A percentile compares a stretch with the other conserved stretches of the same genome.
These are phyloP conservation scores for Nesometra sesokonis DNA, from an alignment of 35 echinoderm and acorn worm species.

Conservation along the genomic window DNA sequence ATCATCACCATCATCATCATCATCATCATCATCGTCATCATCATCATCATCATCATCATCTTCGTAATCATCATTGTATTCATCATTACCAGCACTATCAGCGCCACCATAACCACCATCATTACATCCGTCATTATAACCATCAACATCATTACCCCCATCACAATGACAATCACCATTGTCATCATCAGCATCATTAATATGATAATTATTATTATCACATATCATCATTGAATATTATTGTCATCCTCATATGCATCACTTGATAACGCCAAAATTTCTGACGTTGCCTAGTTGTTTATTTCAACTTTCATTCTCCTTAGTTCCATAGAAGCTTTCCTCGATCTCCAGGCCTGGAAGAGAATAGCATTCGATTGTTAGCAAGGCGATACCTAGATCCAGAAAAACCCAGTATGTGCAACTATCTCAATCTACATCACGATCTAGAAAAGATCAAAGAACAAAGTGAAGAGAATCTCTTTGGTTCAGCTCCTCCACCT, in stretches of 20 bases:
- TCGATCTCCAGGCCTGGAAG: constrained; percentile 53
- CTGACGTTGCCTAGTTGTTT: background rate
- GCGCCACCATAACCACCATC: no score
- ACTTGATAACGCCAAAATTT: background rate
- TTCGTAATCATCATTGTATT: no score
- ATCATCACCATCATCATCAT: no score
- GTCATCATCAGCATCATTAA: no score
- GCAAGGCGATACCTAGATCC: constrained; percentile 64
- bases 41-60: no score
- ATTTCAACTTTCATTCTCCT: background rate
- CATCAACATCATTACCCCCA: no score
- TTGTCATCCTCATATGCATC: background rate
- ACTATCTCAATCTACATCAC: constrained; percentile 93
- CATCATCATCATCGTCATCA: no score
- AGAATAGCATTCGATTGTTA: constrained; percentile 46
- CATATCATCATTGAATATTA: background rate
- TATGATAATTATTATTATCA: background rate
- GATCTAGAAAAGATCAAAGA: constrained; percentile 68
- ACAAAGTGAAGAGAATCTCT: constrained; percentile 48
- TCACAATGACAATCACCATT: no score
- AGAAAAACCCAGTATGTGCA: constrained; percentile 51
- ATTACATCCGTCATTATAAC: no score
- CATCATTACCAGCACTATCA: no score
- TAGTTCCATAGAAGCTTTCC: constrained; percentile 91
- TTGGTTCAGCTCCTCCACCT: constrained; percentile 38